A percentile compares a stretch with the other conserved stretches of the same genome.
Conservation (phyloP, 2,888 invertebrate genomes). For the Drosophila anomelani region DNA sequence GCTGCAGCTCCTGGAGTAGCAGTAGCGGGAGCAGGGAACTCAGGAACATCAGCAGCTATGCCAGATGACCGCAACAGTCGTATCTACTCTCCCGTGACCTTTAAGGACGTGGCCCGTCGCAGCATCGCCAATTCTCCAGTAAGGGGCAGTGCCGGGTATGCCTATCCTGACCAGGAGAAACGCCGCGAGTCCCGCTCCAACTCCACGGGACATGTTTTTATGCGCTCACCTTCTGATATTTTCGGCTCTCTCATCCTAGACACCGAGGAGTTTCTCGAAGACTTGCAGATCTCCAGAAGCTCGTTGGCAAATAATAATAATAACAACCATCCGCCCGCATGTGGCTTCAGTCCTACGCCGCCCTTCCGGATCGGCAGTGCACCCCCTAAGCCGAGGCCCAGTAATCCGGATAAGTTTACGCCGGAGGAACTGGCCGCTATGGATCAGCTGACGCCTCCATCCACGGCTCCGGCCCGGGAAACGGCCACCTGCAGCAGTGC, state of each 20-base stretch:
- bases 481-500: slow-evolving; percentile 66
- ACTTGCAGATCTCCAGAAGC: slow-evolving; percentile 81
- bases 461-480: slow-evolving; percentile 85
- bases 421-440: slow-evolving; percentile 83
- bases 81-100: slow-evolving; percentile 93
- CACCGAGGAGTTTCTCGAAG: slow-evolving; percentile 86
- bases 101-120: slow-evolving; percentile 92
- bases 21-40: background rate
- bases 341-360: slow-evolving; percentile 86
- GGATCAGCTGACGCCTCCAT: slow-evolving; percentile 83
- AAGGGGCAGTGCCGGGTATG: slow-evolving; percentile 80
- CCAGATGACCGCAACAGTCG: slow-evolving; percentile 87
- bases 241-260: slow-evolving; percentile 87
- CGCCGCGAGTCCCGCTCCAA: slow-evolving; percentile 89
- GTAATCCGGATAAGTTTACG: slow-evolving; percentile 82
- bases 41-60: slow-evolving; percentile 3
- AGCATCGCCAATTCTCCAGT: slow-evolving; percentile 92
- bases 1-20: background rate
- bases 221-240: slow-evolving; percentile 87
- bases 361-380: slow-evolving; percentile 87
- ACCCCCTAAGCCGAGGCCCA: slow-evolving; percentile 83
- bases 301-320: slow-evolving; percentile 71
- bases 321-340: slow-evolving; percentile 58
- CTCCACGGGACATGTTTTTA: slow-evolving; percentile 87
- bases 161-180: slow-evolving; percentile 75